Base-by-base conservation (phyloP, 1,140 invertebrate genomes). In the Rhizoglyphus robini region DNA sequence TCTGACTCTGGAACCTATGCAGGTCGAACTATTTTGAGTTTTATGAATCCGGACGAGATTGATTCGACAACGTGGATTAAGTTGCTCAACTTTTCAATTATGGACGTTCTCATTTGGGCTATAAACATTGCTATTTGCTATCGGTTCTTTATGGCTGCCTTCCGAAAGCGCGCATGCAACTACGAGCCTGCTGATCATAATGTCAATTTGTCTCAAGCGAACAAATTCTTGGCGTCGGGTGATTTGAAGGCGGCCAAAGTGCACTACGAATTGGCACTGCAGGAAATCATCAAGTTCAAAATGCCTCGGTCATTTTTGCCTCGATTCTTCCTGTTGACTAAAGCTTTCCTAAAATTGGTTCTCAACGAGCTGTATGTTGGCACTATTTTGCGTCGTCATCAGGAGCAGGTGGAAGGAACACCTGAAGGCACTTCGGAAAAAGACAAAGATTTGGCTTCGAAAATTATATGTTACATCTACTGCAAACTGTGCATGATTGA, bases 11-110 rank as follows among this genome's bases (percentile, higher is more conserved):
- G 51, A 8, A 31, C 31, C 18, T 27, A 51, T 38, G 63, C 49
- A n/a, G 71, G 72, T 27, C 41, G 71, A 62, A 72, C 25, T 69
- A 77, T 72, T 60, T 67, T 32, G 0, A 54, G 72, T 57, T 64
- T 49, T 75, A 59, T 73, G 69, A 58, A 70, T 75, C 3, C 77
- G 75, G 77, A 60, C 18, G 51, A 54, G 51, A 54, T 54, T 54
- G 34, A 34, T 23, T 23, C 34, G 1, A 25, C 30, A 5, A 57
- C 58, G n/a, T 64, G 62, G 68, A 70, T 18, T 13, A 30, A 36
- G 11, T 23, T 32, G 18, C 61, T 65, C 27, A 38, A 30, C 29
- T 63, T n/a, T 54, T 27, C 41, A 58, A 66, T 46, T 31, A 23
- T 25, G 2, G 29, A 49, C 18, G 15, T 65, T 13, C 30, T 51